Evolutionary conservation across 1,140 invertebrate genomes (phyloP), one percentile per base, ranked within the genome.

Genomic region (Drosophila auraria): DNA sequence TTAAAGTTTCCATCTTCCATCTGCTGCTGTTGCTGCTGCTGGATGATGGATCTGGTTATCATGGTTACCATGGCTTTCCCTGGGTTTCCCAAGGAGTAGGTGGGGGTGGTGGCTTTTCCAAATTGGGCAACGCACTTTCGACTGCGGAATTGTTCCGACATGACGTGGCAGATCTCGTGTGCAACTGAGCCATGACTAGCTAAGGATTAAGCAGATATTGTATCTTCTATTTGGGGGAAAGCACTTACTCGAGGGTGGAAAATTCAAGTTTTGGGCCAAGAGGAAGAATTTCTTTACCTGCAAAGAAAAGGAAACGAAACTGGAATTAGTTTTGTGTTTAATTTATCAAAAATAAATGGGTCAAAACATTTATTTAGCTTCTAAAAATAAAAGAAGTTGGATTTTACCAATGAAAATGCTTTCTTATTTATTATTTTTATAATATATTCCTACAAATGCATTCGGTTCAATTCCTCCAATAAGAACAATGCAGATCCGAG

Each of bases 251-350:
- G 8, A 17, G 75, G 57, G 50, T 69, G 75, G 63, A 1, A 53
- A 27, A 20, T 70, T 54, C 5, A 50, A 56, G 47, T 20, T 63
- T 12, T 12, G 12, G 14, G 14, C 30, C 23, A 50, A 51, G 20
- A 40, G 25, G 25, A 44, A n/a, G 17, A 42, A 44, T 42, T 36
- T 89, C 66, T 58, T 83, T 87, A 87, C 83, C 83, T 87, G 77
- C 3, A 87, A 87, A 7, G 57, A 81, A 27, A 73, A 5, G 33
- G 7, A 60, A 45, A 40, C 0, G 6, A 45, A 50, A 25, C n/a
- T 17, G 6, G 8, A n/a, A 59, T 78, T 63, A 75, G 20, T 78
- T 69, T 30, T 49, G 38, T 60, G 25, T 61, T 58, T 69, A 14
- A 45, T 42, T 3, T 25, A 7, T 56, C 3, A 11, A 38, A 36